Conservation (phyloP, 2,113 vertebrate genomes). For the Dermatemys mawii region DNA sequence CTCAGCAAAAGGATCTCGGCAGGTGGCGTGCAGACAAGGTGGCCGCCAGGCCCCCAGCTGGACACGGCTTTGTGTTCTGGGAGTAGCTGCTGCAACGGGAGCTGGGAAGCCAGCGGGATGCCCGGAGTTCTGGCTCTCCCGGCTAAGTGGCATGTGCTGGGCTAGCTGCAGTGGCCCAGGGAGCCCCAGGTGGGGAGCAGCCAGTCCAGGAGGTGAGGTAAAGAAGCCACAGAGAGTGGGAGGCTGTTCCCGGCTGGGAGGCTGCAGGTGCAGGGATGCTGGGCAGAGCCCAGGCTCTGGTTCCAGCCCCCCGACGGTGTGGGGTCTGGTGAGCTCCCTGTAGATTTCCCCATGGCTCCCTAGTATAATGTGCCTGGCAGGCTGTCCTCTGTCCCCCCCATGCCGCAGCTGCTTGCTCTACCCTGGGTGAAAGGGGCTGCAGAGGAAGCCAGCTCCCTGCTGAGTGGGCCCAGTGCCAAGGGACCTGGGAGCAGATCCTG, state of each 20-base stretch:
- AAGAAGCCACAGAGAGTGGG: background rate
- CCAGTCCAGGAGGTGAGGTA: background rate
- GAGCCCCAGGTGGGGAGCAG: background rate
- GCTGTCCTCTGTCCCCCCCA: background rate
- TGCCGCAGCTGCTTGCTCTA: background rate
- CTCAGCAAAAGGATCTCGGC: background rate
- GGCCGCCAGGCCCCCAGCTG: background rate
- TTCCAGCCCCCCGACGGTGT: background rate
- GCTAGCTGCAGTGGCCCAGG: no score
- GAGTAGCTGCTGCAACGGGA: background rate
- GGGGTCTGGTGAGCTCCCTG: background rate
- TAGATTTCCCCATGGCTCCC: background rate
- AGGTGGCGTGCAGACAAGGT: background rate
- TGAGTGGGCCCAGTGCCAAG: background rate
- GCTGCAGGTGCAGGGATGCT: background rate
- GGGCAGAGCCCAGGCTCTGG: background rate
- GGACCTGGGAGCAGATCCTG: constrained; percentile 23
- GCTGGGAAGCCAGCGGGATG: background rate
- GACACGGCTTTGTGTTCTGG: background rate
- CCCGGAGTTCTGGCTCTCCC: background rate
- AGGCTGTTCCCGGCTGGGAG: background rate
- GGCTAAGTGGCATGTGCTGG: background rate
- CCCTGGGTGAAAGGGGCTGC: background rate
- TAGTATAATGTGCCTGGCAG: background rate
- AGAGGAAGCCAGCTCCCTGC: background rate